These are phyloP conservation scores for Tinamus guttatus DNA, from an alignment of 2,113 vertebrate genomes.

Conservation along the genomic window DNA sequence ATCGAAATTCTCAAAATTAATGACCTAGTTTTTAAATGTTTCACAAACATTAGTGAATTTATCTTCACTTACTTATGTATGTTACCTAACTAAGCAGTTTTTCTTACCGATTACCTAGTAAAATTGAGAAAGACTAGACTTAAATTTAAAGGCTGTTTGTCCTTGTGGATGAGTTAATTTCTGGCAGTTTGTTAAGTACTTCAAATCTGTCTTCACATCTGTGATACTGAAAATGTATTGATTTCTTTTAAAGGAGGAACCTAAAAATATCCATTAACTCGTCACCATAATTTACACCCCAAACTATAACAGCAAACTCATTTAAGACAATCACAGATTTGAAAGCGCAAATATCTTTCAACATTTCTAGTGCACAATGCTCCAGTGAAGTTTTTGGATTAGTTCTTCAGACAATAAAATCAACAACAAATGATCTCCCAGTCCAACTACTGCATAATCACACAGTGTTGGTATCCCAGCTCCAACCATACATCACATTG, in stretches of 20 bases:
- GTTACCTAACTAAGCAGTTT: background rate
- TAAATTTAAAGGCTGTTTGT: background rate
- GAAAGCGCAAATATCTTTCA: background rate
- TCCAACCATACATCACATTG: background rate
- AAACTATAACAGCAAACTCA: background rate
- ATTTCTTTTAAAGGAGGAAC: background rate
- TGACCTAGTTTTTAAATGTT: background rate
- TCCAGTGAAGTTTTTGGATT: background rate
- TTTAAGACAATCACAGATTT: background rate
- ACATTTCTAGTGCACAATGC: background rate
- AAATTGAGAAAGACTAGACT: background rate
- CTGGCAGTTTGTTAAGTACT: background rate
- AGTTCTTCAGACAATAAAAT: background rate
- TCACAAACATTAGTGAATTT: background rate
- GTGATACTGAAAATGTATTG: background rate
- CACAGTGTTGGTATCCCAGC: background rate
- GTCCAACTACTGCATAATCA: rapidly evolving
- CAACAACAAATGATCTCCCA: background rate
- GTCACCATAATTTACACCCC: background rate
- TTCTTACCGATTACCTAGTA: background rate
- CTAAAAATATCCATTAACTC: background rate
- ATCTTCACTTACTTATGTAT: background rate
- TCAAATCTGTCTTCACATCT: background rate
- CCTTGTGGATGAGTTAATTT: background rate
- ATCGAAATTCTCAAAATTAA: background rate